Conservation (phyloP, 2,113 vertebrate species). For the Suricata suricatta region DNA sequence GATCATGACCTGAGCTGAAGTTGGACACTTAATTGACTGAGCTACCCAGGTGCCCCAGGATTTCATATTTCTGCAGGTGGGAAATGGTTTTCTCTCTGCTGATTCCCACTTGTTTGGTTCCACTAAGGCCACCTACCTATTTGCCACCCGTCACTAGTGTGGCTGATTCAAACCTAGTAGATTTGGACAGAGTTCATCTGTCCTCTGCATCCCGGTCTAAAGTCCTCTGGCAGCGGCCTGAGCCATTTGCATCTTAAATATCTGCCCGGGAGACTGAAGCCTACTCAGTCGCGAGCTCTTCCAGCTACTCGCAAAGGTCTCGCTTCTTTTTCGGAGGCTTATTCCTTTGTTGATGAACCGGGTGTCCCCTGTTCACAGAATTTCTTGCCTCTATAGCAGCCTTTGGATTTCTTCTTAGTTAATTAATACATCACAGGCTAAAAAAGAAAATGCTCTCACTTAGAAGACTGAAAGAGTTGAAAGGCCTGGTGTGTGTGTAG, state of each 20-base stretch:
- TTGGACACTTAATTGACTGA: too few species aligned
- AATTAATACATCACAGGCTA: background rate
- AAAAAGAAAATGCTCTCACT: background rate
- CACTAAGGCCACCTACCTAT: background rate
- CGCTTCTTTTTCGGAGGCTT: background rate
- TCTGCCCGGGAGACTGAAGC: background rate
- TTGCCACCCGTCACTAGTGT: background rate
- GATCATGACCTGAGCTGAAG: too few species aligned
- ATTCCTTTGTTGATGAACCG: background rate
- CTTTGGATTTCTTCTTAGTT: background rate
- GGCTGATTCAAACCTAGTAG: background rate
- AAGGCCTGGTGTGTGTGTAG: background rate
- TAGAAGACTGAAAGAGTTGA: background rate
- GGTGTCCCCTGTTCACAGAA: background rate
- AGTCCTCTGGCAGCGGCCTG: background rate
- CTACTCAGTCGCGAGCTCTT: background rate
- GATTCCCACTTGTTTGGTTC: background rate
- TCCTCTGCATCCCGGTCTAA: background rate
- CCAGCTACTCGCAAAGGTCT: background rate
- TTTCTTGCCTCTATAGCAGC: background rate
- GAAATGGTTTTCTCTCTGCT: background rate
- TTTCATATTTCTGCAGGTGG: background rate
- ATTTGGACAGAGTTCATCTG: background rate
- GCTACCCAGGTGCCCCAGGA: background rate
- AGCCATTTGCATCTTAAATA: background rate